These are phyloP conservation scores for Apotomis turbidana DNA, from an alignment of 2,888 invertebrate species.

Conservation along the genomic window DNA sequence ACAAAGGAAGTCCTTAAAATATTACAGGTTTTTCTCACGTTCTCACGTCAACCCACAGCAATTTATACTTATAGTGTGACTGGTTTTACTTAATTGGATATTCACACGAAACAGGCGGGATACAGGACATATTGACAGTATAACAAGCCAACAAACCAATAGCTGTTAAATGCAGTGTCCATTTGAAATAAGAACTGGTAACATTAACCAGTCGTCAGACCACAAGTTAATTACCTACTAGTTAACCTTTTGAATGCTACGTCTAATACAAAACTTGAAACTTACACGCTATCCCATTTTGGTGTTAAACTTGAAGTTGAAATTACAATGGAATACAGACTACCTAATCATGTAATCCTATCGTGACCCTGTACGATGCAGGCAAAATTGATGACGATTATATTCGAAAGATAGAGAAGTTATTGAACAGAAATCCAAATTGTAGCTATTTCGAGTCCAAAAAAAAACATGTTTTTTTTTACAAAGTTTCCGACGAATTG, in stretches of 20 bases:
- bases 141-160: constrained; percentile 21
- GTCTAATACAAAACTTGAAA: background rate
- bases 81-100: constrained; percentile 34
- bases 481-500: no score
- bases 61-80: constrained; percentile 29
- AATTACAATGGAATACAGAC: no score
- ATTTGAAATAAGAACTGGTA: constrained; percentile 4
- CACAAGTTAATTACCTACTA: constrained; percentile 14
- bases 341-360: background rate
- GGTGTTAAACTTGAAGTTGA: background rate
- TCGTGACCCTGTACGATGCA: no score
- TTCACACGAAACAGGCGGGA: constrained; percentile 15
- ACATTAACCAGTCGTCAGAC: constrained; percentile 5
- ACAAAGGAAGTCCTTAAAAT: background rate
- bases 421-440: no score
- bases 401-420: no score
- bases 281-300: background rate
- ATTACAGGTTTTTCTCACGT: constrained; percentile 23
- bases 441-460: no score
- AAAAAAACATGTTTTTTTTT: no score
- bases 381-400: no score
- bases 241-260: background rate
- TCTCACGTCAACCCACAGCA: constrained; percentile 28
- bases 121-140: constrained; percentile 8
- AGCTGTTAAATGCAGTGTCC: constrained; percentile 16